These are phyloP conservation scores for Spheniscus humboldti DNA, from an alignment of 2,797 vertebrate genomes.

Conservation along the genomic window DNA sequence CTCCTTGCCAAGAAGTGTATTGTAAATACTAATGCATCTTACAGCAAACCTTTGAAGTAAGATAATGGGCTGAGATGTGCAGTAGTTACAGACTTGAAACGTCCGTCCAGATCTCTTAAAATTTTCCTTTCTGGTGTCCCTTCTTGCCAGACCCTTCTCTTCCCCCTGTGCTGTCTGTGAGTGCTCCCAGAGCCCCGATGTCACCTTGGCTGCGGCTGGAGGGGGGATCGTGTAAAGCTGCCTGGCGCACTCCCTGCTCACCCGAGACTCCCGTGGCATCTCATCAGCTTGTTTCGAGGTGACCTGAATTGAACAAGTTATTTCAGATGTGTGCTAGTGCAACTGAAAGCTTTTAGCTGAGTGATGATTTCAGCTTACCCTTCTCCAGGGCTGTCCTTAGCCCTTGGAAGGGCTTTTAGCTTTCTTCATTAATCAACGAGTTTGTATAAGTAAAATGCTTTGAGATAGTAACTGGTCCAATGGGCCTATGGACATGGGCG, in stretches of 20 bases:
- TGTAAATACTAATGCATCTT: not conserved
- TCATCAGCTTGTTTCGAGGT: not conserved
- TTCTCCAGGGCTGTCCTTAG: not conserved
- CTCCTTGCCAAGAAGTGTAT: not conserved
- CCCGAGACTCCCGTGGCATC: not conserved
- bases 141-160: not conserved
- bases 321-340: not conserved
- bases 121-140: not conserved
- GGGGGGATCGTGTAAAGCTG: not conserved
- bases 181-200: rapidly evolving
- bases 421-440: not conserved
- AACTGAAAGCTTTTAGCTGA: not conserved
- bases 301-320: not conserved
- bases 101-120: not conserved
- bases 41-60: not conserved
- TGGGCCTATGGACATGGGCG: rapidly evolving
- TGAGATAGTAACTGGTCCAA: not conserved
- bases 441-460: not conserved
- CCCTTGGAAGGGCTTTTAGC: not conserved
- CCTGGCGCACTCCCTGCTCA: rapidly evolving
- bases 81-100: not conserved
- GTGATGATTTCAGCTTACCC: not conserved
- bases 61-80: not conserved
- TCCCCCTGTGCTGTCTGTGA: not conserved
- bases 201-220: rapidly evolving